These are phyloP conservation scores for Xiphorhynchus elegans DNA, from an alignment of 2,113 vertebrate genomes.

Conservation along the genomic window DNA sequence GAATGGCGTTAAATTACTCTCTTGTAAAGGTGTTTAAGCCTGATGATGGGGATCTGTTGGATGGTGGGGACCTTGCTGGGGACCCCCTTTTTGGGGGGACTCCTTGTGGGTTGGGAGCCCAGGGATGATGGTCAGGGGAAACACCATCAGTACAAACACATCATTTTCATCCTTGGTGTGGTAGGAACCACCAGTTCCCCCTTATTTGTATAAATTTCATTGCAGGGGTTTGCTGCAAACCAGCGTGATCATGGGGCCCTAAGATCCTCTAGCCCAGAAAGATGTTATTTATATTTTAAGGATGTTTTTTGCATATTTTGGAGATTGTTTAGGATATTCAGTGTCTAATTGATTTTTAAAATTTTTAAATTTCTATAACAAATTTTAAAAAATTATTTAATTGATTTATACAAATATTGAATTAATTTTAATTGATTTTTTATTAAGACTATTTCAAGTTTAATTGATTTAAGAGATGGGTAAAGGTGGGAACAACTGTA, in stretches of 20 bases:
- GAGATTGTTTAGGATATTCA: not conserved
- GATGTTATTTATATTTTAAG: not conserved
- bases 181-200: not conserved
- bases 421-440: not conserved
- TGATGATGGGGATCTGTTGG: not conserved
- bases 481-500: accelerated
- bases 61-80: conserved; percentile 1
- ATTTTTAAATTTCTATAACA: not conserved
- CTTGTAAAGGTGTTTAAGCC: conserved; percentile 53
- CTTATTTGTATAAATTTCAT: not conserved
- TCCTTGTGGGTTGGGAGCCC: accelerated
- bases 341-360: not conserved
- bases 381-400: not conserved
- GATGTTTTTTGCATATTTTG: accelerated
- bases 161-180: accelerated
- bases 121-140: not conserved
- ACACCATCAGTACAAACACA: accelerated
- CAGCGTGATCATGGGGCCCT: accelerated
- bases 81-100: not conserved
- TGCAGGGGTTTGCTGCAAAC: not conserved
- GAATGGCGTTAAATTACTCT: conserved; percentile 84
- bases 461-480: not conserved
- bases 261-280: not conserved
- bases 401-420: not conserved
- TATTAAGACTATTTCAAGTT: not conserved